Evolutionary conservation across 1,140 invertebrate species (phyloP).

Genomic region (Aphidius gifuensis): DNA sequence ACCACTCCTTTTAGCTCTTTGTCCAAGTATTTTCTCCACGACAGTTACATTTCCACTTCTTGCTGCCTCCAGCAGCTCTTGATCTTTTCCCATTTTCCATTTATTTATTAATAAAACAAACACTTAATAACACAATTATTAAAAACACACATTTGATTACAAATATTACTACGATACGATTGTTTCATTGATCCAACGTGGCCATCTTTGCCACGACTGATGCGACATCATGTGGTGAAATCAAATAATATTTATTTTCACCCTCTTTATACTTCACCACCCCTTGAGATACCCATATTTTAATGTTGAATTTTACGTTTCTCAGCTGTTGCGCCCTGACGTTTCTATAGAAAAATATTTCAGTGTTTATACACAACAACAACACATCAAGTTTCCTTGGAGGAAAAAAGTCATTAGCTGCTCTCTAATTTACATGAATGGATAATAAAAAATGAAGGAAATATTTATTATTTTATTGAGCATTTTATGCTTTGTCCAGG

Average conservation of each 20-base stretch:
- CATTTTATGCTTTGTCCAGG: too few species aligned
- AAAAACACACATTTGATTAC: conserved; percentile 56
- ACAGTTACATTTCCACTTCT: conserved; percentile 83
- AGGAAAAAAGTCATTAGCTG: too few species aligned
- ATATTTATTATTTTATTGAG: too few species aligned
- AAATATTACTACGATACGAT: conserved; percentile 60
- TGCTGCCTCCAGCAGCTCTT: conserved; percentile 92
- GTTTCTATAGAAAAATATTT: not conserved
- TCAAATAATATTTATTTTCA: not conserved
- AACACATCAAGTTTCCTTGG: too few species aligned
- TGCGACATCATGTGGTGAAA: conserved; percentile 54
- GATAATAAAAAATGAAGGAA: too few species aligned
- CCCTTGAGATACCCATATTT: not conserved
- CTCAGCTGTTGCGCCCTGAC: conserved; percentile 35
- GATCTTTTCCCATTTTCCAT: conserved; percentile 90
- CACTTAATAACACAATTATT: conserved; percentile 52
- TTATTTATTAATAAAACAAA: conserved; percentile 51
- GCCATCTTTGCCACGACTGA: conserved; percentile 62
- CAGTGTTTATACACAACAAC: too few species aligned
- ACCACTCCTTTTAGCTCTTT: conserved; percentile 87
- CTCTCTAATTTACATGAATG: too few species aligned
- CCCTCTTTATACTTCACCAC: not conserved
- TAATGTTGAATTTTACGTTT: not conserved
- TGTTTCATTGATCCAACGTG: conserved; percentile 72
- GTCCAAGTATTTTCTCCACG: conserved; percentile 87